Percentiles rank a stretch among this genome's conserved stretches.
phyloP scores from a whole-genome alignment of 2,888 invertebrate species.

The Anarsia innoxiella region DNA sequence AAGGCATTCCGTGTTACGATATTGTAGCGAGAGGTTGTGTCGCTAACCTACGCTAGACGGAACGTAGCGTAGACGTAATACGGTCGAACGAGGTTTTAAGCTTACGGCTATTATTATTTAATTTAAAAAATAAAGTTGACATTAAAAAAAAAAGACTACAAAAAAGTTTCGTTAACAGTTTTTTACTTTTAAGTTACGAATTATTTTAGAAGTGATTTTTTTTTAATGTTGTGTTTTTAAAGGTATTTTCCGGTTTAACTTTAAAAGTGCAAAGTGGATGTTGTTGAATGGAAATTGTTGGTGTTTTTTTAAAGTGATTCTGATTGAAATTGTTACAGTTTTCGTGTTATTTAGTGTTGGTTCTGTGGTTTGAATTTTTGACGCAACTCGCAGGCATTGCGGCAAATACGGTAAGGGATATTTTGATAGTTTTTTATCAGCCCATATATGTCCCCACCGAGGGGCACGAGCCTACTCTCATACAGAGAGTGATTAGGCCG shows the following conservation, averaged over 20 bases:
- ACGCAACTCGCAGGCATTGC: conserved; percentile 12
- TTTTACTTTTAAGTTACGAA: not conserved
- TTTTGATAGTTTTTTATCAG: conserved; percentile 8
- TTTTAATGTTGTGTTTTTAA: too few relatives aligned
- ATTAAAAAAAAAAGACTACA: not conserved
- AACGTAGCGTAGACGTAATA: too few relatives aligned
- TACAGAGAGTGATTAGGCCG: too few relatives aligned
- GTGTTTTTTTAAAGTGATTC: too few relatives aligned
- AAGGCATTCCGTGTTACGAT: conserved; percentile 50
- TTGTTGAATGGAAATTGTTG: not conserved
- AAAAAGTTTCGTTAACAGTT: not conserved
- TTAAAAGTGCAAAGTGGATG: not conserved
- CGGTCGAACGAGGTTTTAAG: too few relatives aligned
- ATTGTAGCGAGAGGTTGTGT: conserved; percentile 13
- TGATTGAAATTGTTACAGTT: conserved; percentile 5
- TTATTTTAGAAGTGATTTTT: not conserved
- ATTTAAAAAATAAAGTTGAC: too few relatives aligned
- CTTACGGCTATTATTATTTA: too few relatives aligned
- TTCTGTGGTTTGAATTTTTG: conserved; percentile 9
- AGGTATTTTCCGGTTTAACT: too few relatives aligned
- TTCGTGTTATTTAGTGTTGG: conserved; percentile 1
- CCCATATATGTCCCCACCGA: too few relatives aligned
- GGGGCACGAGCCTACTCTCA: too few relatives aligned
- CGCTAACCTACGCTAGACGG: too few relatives aligned
- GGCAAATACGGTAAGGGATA: conserved; percentile 12